phyloP scores from a whole-genome alignment of 53 echinoderm and acorn worm genomes.

The Astropecten irregularis region DNA sequence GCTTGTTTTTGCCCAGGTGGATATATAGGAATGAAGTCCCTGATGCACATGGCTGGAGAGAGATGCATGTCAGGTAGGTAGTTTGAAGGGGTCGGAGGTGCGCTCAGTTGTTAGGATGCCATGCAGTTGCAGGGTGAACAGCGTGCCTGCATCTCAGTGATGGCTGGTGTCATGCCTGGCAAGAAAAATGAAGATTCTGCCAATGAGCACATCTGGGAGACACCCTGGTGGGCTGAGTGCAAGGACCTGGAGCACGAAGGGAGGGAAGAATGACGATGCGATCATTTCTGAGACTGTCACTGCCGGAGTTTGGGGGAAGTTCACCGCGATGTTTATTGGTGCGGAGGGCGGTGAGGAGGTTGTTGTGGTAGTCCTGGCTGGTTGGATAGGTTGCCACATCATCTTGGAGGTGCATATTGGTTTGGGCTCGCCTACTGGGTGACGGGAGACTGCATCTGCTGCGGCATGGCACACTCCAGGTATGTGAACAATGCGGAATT shows the following conservation, averaged over 20 bases:
- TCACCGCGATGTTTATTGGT: too few species aligned
- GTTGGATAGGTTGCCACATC: neutral
- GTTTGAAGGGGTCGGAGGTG: slow-evolving; percentile 67
- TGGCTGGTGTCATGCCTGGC: too few species aligned
- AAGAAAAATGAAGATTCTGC: slow-evolving; percentile 63
- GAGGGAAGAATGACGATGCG: slow-evolving; percentile 64
- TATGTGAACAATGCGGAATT: too few species aligned
- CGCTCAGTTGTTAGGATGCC: too few species aligned
- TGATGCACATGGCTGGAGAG: slow-evolving; percentile 70
- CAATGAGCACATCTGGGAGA: slow-evolving; percentile 58
- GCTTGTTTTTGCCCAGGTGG: too few species aligned
- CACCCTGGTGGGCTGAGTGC: too few species aligned
- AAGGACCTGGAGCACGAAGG: slow-evolving; percentile 59
- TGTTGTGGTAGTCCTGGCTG: too few species aligned
- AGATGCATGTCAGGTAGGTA: slow-evolving; percentile 36
- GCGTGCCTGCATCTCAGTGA: too few species aligned
- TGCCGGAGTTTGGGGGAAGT: slow-evolving; percentile 48
- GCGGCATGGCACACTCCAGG: too few species aligned
- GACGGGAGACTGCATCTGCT: neutral
- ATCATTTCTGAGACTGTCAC: slow-evolving; percentile 52
- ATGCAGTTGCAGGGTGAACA: too few species aligned
- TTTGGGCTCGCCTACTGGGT: neutral
- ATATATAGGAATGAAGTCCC: too few species aligned
- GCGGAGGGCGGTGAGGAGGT: too few species aligned
- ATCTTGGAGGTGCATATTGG: neutral